Conservation (phyloP, 2,797 vertebrate species). For the Eleutherodactylus coqui region DNA sequence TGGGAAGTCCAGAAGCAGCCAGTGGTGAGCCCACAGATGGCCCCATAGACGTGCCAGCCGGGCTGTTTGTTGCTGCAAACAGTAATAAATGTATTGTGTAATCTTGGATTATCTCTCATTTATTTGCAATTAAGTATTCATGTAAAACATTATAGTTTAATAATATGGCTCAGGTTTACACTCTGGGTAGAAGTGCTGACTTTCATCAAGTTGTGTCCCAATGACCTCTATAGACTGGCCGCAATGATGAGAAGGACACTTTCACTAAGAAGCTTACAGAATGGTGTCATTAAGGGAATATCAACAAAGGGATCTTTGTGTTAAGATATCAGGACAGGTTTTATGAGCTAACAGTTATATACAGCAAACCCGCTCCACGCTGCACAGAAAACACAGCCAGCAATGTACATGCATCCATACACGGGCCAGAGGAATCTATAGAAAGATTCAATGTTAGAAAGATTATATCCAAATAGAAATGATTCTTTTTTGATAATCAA, state of each 20-base stretch:
- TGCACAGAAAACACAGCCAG: background rate
- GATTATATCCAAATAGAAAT: no score
- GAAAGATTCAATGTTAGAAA: background rate
- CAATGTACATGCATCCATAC: background rate
- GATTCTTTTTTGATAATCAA: no score
- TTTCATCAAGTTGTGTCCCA: conserved; percentile 29
- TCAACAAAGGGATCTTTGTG: conserved; percentile 36
- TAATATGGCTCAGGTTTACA: background rate
- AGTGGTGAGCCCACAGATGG: background rate
- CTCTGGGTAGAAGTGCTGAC: conserved; percentile 3
- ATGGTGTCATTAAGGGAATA: conserved; percentile 22
- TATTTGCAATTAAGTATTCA: conserved; percentile 22
- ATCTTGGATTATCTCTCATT: conserved; percentile 17
- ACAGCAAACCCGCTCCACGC: background rate
- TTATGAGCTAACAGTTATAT: conserved; percentile 30
- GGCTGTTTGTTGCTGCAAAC: background rate
- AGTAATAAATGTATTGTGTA: background rate
- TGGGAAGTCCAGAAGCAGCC: background rate
- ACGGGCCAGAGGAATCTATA: background rate
- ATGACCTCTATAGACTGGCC: conserved; percentile 10
- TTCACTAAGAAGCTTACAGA: conserved; percentile 18
- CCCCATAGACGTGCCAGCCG: background rate
- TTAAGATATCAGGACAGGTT: conserved; percentile 36
- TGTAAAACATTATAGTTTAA: conserved; percentile 41
- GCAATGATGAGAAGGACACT: conserved; percentile 40